phyloP scores from a whole-genome alignment of 35 echinoderm and acorn worm genomes.

The Diadema setosum region DNA sequence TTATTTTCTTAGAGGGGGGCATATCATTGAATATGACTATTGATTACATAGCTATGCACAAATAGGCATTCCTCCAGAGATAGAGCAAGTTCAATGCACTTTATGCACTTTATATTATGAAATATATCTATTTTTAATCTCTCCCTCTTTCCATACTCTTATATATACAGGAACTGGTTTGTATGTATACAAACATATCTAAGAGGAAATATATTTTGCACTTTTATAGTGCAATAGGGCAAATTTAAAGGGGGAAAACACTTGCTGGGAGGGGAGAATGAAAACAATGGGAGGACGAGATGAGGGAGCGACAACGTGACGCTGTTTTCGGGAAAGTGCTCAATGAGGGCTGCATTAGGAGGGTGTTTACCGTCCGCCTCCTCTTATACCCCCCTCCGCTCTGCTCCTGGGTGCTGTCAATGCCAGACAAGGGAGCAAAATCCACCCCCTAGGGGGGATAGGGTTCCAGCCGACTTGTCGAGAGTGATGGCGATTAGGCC shows the following conservation, averaged over 20 bases:
- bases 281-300: neutral
- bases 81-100: no score
- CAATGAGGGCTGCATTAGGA: neutral
- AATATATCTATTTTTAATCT: no score
- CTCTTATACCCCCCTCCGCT: neutral
- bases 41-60: no score
- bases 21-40: neutral
- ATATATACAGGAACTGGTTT: no score
- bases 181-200: neutral
- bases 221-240: neutral
- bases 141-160: no score
- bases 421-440: no score
- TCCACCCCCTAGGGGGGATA: neutral
- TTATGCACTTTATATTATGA: no score
- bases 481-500: neutral
- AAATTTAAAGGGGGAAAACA: neutral
- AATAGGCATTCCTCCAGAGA: no score
- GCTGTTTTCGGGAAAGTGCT: neutral
- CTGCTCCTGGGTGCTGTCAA: neutral
- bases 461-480: neutral
- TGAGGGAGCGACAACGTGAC: neutral
- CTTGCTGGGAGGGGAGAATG: neutral
- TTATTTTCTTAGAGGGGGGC: neutral
- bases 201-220: neutral
- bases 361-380: neutral